Base-by-base conservation (phyloP, 2,113 vertebrate genomes). In the Hystrix cristata region DNA sequence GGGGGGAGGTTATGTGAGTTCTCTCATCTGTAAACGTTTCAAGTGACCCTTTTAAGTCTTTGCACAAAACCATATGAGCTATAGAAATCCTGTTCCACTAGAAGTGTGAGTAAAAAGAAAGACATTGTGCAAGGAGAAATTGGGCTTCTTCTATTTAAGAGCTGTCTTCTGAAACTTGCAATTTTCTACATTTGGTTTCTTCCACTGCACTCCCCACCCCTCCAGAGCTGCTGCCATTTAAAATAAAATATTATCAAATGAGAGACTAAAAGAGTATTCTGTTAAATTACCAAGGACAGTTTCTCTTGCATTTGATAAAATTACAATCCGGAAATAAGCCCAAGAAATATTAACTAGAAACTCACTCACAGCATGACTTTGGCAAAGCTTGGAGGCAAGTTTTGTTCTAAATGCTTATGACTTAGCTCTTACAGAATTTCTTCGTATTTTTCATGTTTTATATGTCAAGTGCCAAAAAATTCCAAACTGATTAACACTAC, bases 1-100 rank as follows among this genome's bases (percentile, higher is more conserved):
- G 69, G 81, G 81, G 43, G 59, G 93, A 64, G 83, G 89, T 97
- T 97, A 34, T 86, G 60, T 82, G 86, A 93, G 82, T 94, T 80
- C 79, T 93, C 86, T 97, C 96, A 96, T 96, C 96, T 97, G 96
- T 87, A 96, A 97, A 93, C 80, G 88, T 94, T 98, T 98, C 96
- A 64, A 96, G 82, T 94, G 96, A 93, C 93, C 71, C 95, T 97
- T 97, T 97, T 91, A 97, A 97, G 95, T 91, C 95, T 93, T 94
- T 95, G 3, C 48, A 7, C 72, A 90, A 97, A 96, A 95, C 86
- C 96, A 87, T 84, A 64, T 62, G 65, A 94, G 93, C 87, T 38
- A 90, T 62, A 65, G 88, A 89, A 87, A 90, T 15, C 27, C 67
- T 92, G 82, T 93, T 76, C 46, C 76, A 55, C 51, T 79, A 29